Evolutionary conservation across 2,888 invertebrate species (phyloP).

Genomic region (Pediacus dermestoides): DNA sequence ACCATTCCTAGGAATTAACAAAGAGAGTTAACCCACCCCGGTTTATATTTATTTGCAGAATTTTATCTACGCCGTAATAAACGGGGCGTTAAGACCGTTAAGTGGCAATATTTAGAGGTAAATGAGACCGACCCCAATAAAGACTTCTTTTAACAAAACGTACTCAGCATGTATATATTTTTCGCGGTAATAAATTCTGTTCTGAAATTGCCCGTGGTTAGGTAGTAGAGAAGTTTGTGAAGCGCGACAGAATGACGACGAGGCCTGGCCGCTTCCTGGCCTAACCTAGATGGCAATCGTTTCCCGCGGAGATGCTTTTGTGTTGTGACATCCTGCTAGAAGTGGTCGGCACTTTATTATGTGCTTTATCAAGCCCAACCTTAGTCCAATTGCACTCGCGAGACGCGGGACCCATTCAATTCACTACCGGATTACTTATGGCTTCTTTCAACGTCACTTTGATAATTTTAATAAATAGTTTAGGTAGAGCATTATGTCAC

Average conservation of each 20-base stretch:
- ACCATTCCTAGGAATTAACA: too few relatives aligned
- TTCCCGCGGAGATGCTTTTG: slow-evolving; percentile 1
- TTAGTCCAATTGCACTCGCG: slow-evolving; percentile 1
- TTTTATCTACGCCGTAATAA: too few relatives aligned
- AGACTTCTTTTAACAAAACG: slow-evolving; percentile 1
- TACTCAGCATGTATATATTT: background rate
- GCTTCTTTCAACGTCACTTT: slow-evolving; percentile 1
- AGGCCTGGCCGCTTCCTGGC: background rate
- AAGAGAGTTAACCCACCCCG: too few relatives aligned
- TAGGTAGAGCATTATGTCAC: background rate
- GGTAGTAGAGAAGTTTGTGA: too few relatives aligned
- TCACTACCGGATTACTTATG: background rate
- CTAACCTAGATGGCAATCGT: background rate
- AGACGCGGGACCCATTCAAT: slow-evolving; percentile 3
- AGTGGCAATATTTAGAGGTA: slow-evolving; percentile 1
- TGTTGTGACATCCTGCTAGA: slow-evolving; percentile 1
- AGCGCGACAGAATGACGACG: too few relatives aligned
- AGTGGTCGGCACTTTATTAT: slow-evolving; percentile 1
- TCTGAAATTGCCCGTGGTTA: too few relatives aligned
- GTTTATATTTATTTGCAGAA: too few relatives aligned
- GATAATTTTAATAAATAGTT: background rate
- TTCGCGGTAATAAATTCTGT: background rate
- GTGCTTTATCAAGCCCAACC: slow-evolving; percentile 3
- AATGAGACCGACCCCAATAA: slow-evolving; percentile 1
- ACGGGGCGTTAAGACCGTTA: background rate